phyloP scores from a whole-genome alignment of 2,797 vertebrate genomes.

The Enteromius anoplus region DNA sequence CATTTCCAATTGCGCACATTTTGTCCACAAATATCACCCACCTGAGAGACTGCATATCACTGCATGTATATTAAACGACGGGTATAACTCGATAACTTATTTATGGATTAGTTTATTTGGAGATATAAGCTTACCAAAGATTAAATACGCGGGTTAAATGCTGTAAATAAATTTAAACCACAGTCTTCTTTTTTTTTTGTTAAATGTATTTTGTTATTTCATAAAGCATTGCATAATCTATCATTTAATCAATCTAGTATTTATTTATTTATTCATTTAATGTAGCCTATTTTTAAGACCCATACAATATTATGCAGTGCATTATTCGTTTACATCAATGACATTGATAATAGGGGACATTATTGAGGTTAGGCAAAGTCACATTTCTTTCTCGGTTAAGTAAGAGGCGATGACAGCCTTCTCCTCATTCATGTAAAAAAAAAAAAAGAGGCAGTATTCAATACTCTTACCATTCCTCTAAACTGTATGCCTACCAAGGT shows the following conservation, averaged over 20 bases:
- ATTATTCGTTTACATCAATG: background rate
- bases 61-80: background rate
- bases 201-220: background rate
- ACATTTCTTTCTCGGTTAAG: slow-evolving; percentile 34
- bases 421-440: background rate
- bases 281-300: background rate
- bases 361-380: background rate
- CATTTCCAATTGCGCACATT: slow-evolving; percentile 1
- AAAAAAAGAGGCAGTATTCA: background rate
- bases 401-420: slow-evolving; percentile 45
- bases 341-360: background rate
- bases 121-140: background rate
- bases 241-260: background rate
- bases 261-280: background rate
- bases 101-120: background rate
- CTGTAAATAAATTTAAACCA: background rate
- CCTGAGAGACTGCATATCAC: background rate
- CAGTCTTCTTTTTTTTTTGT: background rate
- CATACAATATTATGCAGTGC: background rate
- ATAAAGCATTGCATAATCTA: background rate
- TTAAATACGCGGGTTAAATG: background rate
- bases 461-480: background rate
- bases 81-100: background rate
- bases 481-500: background rate
- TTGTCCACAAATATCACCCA: background rate